These are phyloP conservation scores for Sialia sialis DNA, from an alignment of 2,113 vertebrate genomes.

Conservation along the genomic window DNA sequence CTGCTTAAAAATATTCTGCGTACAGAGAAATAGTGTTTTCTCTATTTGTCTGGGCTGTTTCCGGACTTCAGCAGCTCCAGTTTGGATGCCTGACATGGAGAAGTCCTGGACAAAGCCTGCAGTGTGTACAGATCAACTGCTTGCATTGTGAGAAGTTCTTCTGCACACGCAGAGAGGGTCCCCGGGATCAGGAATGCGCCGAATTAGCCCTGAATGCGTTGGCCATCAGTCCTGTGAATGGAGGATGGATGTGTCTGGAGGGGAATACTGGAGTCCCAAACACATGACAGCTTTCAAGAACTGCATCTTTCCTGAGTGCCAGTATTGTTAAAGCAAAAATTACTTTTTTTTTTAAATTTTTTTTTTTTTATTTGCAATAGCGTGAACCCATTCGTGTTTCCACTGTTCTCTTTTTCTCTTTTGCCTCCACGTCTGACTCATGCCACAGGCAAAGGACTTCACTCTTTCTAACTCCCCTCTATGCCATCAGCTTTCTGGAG, in stretches of 20 bases:
- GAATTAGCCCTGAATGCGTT: not conserved
- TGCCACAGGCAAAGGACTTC: not conserved
- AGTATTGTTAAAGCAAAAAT: constrained; percentile 27
- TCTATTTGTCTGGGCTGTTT: constrained; percentile 42
- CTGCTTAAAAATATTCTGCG: not conserved
- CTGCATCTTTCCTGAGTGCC: constrained; percentile 17
- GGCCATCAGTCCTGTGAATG: constrained; percentile 34
- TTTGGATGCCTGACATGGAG: constrained; percentile 49
- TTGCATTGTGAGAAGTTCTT: constrained; percentile 39
- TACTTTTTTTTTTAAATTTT: not conserved
- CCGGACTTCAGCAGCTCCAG: constrained; percentile 37
- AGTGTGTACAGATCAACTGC: constrained; percentile 54
- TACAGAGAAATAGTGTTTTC: constrained; percentile 30
- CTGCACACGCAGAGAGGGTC: constrained; percentile 23
- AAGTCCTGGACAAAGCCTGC: constrained; percentile 36
- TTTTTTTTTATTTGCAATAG: not conserved
- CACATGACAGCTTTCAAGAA: constrained; percentile 7
- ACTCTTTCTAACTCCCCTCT: not conserved
- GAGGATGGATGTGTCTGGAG: constrained; percentile 50
- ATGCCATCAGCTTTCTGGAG: not conserved
- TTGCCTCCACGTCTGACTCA: not conserved
- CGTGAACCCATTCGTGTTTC: not conserved
- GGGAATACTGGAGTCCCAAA: constrained; percentile 17
- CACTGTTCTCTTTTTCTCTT: not conserved
- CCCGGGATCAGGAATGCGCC: constrained; percentile 35